Base-by-base conservation (phyloP, 1,140 invertebrate genomes). In the Condylostylus longicornis region DNA sequence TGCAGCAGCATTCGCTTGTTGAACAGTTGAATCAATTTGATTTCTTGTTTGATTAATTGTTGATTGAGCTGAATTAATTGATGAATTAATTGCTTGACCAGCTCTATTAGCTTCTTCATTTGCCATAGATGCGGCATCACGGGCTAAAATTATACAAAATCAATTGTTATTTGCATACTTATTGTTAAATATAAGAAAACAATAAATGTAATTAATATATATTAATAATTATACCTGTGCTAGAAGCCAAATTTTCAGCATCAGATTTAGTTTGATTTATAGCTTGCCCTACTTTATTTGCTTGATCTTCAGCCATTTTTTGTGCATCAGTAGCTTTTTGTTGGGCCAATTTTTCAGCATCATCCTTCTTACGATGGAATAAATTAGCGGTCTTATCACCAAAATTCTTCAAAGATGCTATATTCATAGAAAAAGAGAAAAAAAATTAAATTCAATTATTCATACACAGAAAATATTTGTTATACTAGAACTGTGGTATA, bases 301-400 rank as follows among this genome's bases (percentile, higher is more conserved):
- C 67, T 44, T 72, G 70, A 14, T 69, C 70, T 49, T 71, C 70
- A 8, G 70, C 64, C 14, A 71, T 56, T 38, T 66, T 62, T 18
- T 65, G 62, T 4, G 68, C 71, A 32, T 67, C 64, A 21, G 61
- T 46, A 2, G 56, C 68, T 53, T 72, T 72, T 42, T 72, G 68
- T 18, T 52, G 43, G n/a, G 69, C 70, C 38, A 72, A 39, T 39
- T 69, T 64, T 42, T 66, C 67, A 6, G 63, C 69, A 56, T 73
- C 70, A 41, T 71, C 70, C 64, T 73, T 73, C 64, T 73, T 73
- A 40, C 65, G 62, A 27, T 70, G 69, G 55, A 73, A 70, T 35
- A 73, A 59, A 15, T 66, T 67, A 22, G 68, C 66, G 18, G 70
- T 71, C 57, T 72, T 71, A 57, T 71, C 69, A 44, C 70, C 69